A percentile compares a stretch with the other conserved stretches of the same genome.
Evolutionary conservation across 2,797 vertebrate species (phyloP).

Genomic region (Acanthurus leucopareius): DNA sequence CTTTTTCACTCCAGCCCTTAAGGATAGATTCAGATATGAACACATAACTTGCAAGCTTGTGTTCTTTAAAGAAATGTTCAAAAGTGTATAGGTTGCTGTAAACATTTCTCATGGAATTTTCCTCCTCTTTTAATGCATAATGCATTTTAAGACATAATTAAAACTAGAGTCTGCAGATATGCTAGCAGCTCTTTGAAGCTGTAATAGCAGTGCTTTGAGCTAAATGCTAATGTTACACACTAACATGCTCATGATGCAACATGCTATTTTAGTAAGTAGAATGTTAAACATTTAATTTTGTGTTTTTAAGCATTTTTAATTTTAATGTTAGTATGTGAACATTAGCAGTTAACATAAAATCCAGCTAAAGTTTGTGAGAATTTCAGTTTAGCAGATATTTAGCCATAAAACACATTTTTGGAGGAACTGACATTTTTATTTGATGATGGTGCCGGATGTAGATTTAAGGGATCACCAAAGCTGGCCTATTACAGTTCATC

Average conservation of each 20-base stretch:
- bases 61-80: background rate
- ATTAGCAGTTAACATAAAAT: too few species aligned
- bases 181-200: too few species aligned
- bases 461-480: background rate
- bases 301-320: too few species aligned
- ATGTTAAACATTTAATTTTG: too few species aligned
- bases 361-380: too few species aligned
- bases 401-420: too few species aligned
- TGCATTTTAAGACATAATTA: background rate
- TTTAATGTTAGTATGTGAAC: background rate
- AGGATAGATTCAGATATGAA: constrained; percentile 19
- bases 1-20: constrained; percentile 24
- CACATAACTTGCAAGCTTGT: background rate
- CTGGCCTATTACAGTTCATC: background rate
- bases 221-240: constrained; percentile 4
- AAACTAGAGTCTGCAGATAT: background rate
- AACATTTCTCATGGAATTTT: too few species aligned
- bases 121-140: too few species aligned
- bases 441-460: background rate
- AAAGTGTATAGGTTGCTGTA: background rate
- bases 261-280: background rate
- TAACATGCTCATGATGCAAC: background rate
- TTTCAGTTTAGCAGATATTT: too few species aligned
- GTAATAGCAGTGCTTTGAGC: too few species aligned
- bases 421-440: background rate